A percentile compares a stretch with the other conserved stretches of the same genome.
phyloP scores from a whole-genome alignment of 2,113 vertebrate genomes.

The Ondatra zibethicus region DNA sequence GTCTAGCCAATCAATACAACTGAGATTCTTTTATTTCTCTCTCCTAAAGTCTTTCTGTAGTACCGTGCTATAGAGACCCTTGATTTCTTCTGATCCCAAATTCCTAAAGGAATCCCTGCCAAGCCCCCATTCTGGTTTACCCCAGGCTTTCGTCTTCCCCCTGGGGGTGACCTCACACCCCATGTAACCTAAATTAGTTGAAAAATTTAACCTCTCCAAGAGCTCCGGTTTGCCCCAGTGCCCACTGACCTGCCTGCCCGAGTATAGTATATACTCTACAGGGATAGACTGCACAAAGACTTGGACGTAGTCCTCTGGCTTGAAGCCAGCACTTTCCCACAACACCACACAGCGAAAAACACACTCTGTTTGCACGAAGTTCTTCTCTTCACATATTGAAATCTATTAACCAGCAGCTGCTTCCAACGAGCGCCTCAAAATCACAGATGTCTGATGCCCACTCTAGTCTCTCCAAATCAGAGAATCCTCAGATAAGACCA shows the following conservation, averaged over 20 bases:
- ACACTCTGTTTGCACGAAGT: not conserved
- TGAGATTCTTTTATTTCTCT: not conserved
- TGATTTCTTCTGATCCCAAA: not conserved
- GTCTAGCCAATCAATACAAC: not conserved
- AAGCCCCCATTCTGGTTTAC: not conserved
- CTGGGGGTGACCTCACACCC: not conserved
- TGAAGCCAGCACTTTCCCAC: not conserved
- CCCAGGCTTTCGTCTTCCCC: not conserved
- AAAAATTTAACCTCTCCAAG: not conserved
- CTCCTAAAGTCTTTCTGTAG: not conserved
- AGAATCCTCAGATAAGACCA: not conserved
- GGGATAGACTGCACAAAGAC: too few species aligned
- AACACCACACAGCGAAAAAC: fast-evolving
- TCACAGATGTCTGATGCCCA: not conserved
- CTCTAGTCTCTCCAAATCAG: not conserved
- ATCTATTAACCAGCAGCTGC: not conserved
- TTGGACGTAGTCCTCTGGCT: not conserved
- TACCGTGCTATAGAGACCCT: not conserved
- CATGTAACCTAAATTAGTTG: not conserved
- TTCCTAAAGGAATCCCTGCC: not conserved
- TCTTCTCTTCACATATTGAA: not conserved
- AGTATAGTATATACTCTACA: not conserved
- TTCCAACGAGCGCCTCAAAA: not conserved
- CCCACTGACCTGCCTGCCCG: not conserved
- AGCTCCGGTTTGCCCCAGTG: not conserved